phyloP scores from a whole-genome alignment of 2,113 vertebrate genomes.

The Felis catus region F.catus_Fca126_mat1.0 CM031412.1:72997001-72997500 shows the following conservation, averaged over 20 bases:
- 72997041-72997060: background rate
- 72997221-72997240: background rate
- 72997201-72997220: background rate
- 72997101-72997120: background rate
- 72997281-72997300: too few relatives aligned
- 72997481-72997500: too few relatives aligned
- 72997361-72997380: too few relatives aligned
- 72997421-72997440: too few relatives aligned
- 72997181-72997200: background rate
- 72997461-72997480: too few relatives aligned
- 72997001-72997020: background rate
- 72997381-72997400: too few relatives aligned
- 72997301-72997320: background rate
- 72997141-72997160: background rate
- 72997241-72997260: background rate
- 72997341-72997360: too few relatives aligned
- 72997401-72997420: too few relatives aligned
- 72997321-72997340: too few relatives aligned
- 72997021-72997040: background rate
- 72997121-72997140: background rate
- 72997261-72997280: accelerated
- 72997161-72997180: background rate
- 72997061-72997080: background rate
- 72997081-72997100: background rate
- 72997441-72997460: too few relatives aligned